Conservation (phyloP, 1,140 invertebrate genomes). For the Babylonia areolata region DNA sequence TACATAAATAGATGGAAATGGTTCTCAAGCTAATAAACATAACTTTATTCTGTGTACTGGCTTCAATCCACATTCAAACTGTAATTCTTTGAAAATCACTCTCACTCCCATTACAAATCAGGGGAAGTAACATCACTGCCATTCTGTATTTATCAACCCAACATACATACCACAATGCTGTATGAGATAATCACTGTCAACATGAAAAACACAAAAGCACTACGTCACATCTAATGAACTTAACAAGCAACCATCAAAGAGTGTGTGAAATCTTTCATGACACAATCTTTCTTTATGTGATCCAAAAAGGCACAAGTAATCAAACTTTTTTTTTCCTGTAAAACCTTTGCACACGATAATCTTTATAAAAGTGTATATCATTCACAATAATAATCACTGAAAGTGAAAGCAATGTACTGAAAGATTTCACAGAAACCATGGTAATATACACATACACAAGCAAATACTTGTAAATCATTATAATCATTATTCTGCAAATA, state of each 20-base stretch:
- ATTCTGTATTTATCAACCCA: neutral
- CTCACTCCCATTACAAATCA: neutral
- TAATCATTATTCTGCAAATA: conserved; percentile 14
- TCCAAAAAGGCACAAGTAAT: no score
- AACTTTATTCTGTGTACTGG: neutral
- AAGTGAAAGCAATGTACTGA: neutral
- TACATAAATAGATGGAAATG: neutral
- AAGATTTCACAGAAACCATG: neutral
- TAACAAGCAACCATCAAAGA: neutral
- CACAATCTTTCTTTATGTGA: no score
- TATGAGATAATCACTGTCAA: neutral
- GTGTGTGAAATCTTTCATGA: neutral
- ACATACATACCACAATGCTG: neutral
- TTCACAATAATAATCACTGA: no score
- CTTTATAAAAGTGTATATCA: no score
- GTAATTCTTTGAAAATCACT: neutral
- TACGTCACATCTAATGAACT: neutral
- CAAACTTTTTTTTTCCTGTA: no score
- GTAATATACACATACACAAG: neutral
- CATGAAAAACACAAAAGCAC: neutral
- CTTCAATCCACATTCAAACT: neutral
- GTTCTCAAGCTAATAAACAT: neutral
- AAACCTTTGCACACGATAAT: no score
- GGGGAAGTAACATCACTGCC: neutral
- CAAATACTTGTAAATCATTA: neutral